Base-by-base conservation (phyloP, 2,797 vertebrate species). In the Oreonectes daqikongensis region DNA sequence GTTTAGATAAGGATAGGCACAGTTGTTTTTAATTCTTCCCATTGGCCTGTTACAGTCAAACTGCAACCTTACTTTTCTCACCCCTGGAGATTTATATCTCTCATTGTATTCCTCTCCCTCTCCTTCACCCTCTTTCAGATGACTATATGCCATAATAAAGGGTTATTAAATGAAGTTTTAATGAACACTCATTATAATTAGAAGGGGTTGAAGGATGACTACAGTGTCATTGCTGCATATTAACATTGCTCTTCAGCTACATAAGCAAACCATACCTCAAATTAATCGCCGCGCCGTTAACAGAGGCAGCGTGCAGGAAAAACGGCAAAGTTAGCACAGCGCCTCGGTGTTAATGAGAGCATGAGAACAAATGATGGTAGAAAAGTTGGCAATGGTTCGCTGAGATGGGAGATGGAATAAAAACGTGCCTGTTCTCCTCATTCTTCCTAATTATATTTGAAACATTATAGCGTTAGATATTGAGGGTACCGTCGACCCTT, bases 101-200 rank as follows among this genome's bases (percentile, higher is more conserved):
- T 82, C 75, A 84, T 84, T 85, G 77, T 79, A 74, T 78, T 76
- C 75, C 84, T 86, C 83, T 26, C 32, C 6, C 65, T 69, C 71
- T 46, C 64, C 64, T 42, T 40, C 60, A 42, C 74, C 28, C 64
- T 75, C 60, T 52, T 75, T 44, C 6, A 61, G 35, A 79, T 18
- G 42, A 61, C 81, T 81, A 69, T 63, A 87, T 78, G 82, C 82
- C 78, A 75, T 88, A 84, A 88, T 90, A 87, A 84, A 87, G 81
- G 83, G 83, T 85, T 89, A 79, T 89, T 92, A 88, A 88, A 90
- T 88, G 86, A 87, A 87, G 87, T 88, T 88, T 78, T 88, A 87
- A 87, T 86, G 88, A 91, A 90, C 90, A 89, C 88, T 89, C 81
- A 7, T 82, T 86, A 88, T 92, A 90, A 92, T 91, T 92, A 90